A percentile compares a stretch with the other conserved stretches of the same genome.
phyloP scores from a whole-genome alignment of 2,113 vertebrate species.

The Neogale vison region DNA sequence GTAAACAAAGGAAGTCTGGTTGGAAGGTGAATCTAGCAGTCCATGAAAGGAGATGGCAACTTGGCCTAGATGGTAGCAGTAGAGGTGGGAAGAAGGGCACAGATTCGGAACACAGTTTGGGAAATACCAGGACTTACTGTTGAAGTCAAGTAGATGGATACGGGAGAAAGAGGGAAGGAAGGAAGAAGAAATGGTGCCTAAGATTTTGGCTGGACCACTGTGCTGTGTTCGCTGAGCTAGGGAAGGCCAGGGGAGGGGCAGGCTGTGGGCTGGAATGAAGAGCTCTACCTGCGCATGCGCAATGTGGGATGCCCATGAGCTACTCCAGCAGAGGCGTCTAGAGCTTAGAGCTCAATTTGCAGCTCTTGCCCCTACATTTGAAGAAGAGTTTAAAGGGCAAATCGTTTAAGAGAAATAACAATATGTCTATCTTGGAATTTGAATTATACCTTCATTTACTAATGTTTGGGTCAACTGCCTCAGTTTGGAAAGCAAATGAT shows the following conservation, averaged over 20 bases:
- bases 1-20: background rate
- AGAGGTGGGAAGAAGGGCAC: background rate
- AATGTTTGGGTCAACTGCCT: background rate
- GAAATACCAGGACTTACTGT: background rate
- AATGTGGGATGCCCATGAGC: background rate
- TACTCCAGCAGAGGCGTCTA: background rate
- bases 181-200: background rate
- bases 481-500: background rate
- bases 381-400: slow-evolving; percentile 6
- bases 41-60: background rate
- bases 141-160: background rate
- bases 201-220: background rate
- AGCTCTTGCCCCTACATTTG: background rate
- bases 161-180: background rate
- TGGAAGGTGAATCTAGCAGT: background rate
- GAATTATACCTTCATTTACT: background rate
- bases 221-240: background rate
- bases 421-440: background rate
- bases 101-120: background rate
- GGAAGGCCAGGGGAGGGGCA: background rate
- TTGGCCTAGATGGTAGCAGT: background rate
- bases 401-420: background rate
- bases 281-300: background rate
- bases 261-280: background rate
- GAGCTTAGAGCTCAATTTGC: background rate